A percentile compares a stretch with the other conserved stretches of the same genome.
These are phyloP conservation scores for Cosmia pyralina DNA, from an alignment of 2,888 invertebrate genomes.

Conservation along the genomic window DNA sequence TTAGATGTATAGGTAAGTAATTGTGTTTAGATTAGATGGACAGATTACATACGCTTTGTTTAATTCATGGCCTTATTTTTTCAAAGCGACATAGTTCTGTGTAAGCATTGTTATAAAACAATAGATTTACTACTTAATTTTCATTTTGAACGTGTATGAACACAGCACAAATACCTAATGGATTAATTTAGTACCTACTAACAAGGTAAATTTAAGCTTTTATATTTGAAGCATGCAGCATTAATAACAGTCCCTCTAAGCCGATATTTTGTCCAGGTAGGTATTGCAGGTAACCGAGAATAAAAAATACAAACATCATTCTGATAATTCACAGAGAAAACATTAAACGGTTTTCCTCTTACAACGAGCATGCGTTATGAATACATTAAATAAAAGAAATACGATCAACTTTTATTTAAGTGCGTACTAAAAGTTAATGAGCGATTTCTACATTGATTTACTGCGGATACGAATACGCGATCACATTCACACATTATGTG, in stretches of 20 bases:
- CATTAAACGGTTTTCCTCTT: constrained; percentile 38
- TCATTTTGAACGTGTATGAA: constrained; percentile 17
- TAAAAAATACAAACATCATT: neutral
- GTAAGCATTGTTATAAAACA: constrained; percentile 49
- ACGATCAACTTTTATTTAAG: constrained; percentile 33
- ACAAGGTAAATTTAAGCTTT: constrained; percentile 26
- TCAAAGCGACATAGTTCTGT: constrained; percentile 17
- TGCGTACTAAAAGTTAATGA: constrained; percentile 36
- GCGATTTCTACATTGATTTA: constrained; percentile 65
- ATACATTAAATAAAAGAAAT: constrained; percentile 27
- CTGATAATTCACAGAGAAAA: constrained; percentile 34
- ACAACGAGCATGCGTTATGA: constrained; percentile 12
- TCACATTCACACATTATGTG: constrained; percentile 50
- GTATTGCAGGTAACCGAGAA: neutral
- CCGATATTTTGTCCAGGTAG: neutral
- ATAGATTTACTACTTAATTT: constrained; percentile 30
- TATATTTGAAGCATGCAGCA: neutral
- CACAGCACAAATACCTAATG: neutral
- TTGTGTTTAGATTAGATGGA: constrained; percentile 42
- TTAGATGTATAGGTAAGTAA: constrained; percentile 7
- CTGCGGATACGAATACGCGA: constrained; percentile 49
- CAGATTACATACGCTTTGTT: constrained; percentile 54
- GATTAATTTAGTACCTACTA: neutral
- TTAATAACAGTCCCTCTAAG: neutral
- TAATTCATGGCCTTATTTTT: constrained; percentile 35